phyloP scores from a whole-genome alignment of 2,888 invertebrate species.

The Plebejus melissa region DNA sequence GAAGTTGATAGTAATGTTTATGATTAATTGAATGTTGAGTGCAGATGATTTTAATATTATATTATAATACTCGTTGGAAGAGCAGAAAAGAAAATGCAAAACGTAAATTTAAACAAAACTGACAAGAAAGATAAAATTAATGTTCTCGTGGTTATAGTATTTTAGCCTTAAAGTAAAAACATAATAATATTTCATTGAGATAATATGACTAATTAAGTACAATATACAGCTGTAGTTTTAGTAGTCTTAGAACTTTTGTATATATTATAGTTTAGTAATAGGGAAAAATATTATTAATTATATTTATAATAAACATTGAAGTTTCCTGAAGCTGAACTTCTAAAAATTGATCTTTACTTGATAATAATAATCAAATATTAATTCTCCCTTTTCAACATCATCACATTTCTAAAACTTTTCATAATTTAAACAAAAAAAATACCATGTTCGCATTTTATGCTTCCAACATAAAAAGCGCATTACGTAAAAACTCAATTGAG shows the following conservation, averaged over 20 bases:
- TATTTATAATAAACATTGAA: too few species aligned
- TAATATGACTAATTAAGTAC: neutral
- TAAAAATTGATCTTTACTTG: too few species aligned
- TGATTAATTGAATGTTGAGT: neutral
- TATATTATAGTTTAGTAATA: too few species aligned
- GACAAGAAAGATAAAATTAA: neutral
- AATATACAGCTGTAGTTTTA: too few species aligned
- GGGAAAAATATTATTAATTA: too few species aligned
- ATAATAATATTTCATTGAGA: neutral
- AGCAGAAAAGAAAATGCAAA: conserved; percentile 1
- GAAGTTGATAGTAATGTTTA: neutral
- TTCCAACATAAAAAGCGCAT: conserved; percentile 2
- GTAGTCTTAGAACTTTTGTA: too few species aligned
- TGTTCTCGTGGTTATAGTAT: neutral
- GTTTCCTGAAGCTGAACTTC: too few species aligned
- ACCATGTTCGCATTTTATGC: neutral
- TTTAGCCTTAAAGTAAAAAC: neutral
- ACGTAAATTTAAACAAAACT: conserved; percentile 1
- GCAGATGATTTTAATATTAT: neutral
- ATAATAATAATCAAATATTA: too few species aligned
- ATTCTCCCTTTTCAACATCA: neutral
- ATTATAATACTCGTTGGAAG: neutral
- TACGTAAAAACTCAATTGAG: neutral
- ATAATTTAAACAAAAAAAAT: neutral
- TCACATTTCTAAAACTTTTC: neutral